Percentiles rank a stretch among this genome's conserved stretches.
These are phyloP conservation scores for Pogonocichla stellata DNA, from an alignment of 2,113 vertebrate genomes.

Conservation along the genomic window DNA sequence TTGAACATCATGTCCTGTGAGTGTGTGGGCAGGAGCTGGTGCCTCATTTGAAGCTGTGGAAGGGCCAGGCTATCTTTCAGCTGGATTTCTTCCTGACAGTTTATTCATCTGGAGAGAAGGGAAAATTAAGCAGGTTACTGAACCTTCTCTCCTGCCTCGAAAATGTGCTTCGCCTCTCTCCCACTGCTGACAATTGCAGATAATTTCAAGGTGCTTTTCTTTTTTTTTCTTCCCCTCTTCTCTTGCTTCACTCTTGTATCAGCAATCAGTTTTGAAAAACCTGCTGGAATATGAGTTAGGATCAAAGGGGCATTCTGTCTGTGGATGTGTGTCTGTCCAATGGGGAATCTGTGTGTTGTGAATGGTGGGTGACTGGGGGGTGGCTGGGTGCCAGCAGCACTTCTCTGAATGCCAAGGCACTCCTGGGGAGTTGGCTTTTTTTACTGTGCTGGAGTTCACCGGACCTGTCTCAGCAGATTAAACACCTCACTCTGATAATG, in stretches of 20 bases:
- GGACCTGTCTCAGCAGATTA: not conserved
- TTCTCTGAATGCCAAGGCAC: not conserved
- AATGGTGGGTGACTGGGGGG: not conserved
- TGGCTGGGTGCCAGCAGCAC: not conserved
- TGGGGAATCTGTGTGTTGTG: not conserved
- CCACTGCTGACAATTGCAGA: not conserved
- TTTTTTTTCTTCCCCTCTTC: not conserved
- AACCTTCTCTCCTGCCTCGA: not conserved
- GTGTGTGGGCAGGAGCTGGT: not conserved
- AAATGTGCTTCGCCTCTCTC: not conserved
- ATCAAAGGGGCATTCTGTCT: not conserved
- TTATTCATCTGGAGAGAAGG: not conserved
- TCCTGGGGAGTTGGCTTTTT: not conserved
- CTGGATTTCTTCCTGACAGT: constrained; percentile 1
- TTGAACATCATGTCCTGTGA: not conserved
- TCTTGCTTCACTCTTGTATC: not conserved
- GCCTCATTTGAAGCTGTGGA: not conserved
- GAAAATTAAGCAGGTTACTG: constrained; percentile 12
- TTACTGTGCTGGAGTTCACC: not conserved
- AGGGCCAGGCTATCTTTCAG: not conserved
- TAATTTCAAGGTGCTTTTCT: not conserved
- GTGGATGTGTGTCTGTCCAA: not conserved
- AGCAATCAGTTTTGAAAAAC: not conserved
- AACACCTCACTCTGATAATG: not conserved
- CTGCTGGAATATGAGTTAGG: not conserved